Conservation (phyloP, 1,140 invertebrate species). For the Helicoverpa zea region DNA sequence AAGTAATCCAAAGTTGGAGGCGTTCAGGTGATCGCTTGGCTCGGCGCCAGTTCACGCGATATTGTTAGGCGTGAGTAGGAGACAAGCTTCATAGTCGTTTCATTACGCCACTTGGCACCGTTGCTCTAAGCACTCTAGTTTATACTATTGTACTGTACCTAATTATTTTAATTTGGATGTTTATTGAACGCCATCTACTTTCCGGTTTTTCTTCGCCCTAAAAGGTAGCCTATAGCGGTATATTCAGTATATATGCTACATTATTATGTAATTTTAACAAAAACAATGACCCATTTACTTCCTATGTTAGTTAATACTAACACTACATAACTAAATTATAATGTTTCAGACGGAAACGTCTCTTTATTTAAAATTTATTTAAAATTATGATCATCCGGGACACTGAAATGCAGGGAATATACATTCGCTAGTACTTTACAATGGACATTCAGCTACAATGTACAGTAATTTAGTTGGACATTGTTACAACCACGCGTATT, state of each 20-base stretch:
- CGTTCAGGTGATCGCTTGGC: neutral
- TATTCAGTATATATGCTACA: too few relatives aligned
- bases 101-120: neutral
- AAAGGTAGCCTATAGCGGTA: too few relatives aligned
- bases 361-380: neutral
- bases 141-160: neutral
- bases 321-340: neutral
- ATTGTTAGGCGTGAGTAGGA: neutral
- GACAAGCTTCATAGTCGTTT: neutral
- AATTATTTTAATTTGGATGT: neutral
- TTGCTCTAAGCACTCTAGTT: neutral
- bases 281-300: too few relatives aligned
- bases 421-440: neutral
- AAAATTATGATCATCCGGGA: neutral
- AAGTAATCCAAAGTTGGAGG: neutral
- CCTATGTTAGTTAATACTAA: too few relatives aligned
- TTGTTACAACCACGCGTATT: neutral
- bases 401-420: neutral
- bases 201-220: too few relatives aligned
- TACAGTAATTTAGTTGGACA: constrained; percentile 1
- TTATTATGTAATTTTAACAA: too few relatives aligned
- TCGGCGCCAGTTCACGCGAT: neutral
- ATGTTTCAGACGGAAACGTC: neutral
- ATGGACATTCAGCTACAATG: neutral
- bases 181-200: neutral